Evolutionary conservation across 2,888 invertebrate genomes (phyloP), one percentile per base, ranked within the genome.

Genomic region (Orthosia cruda): DNA sequence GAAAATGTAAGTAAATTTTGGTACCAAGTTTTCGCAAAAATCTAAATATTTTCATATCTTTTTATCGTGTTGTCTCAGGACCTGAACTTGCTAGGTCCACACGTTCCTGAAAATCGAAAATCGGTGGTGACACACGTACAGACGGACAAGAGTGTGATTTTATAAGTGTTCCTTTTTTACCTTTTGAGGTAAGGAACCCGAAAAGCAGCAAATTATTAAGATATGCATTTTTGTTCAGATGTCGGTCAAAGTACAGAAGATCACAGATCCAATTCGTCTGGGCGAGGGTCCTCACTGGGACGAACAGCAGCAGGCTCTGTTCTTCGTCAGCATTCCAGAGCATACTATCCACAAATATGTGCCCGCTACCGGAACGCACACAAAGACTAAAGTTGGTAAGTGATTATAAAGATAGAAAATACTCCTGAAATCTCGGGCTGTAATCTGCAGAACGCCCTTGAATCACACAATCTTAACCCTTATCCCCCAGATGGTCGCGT

Each of bases 281-380:
- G 98, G 98, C 58, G 98, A 98, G 93, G 98, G 98, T 2, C 98
- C 98, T 0, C 98, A 98, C 89, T 98, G 98, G 98, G 97, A 98
- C 89, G 95, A 94, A 18, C 91, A 92, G 32, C 95, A 96, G 64
- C 97, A 97, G 91, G 96, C 97, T 47, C 94, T 98, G 40, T 98
- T 96, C 93, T 97, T 96, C 89, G 97, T 98, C 72, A 97, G 97
- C 91, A 97, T 98, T 71, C 88, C 90, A 1, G 95, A 95, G 20
- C 91, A 94, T 63, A 92, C 95, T 55, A 95, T 97, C 23, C 94
- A 97, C 84, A 97, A 97, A 87, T 97, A 97, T 83, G 94, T 95
- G 65, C 97, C 97, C 0, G 89, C 94, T 1, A 97, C 96, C 1
- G 94, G 95, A 1, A 91, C 90, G 11, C 96, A 96, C 88, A 97